Base-by-base conservation (phyloP, 1,140 invertebrate species). In the Pseudomyrmex gracilis region DNA sequence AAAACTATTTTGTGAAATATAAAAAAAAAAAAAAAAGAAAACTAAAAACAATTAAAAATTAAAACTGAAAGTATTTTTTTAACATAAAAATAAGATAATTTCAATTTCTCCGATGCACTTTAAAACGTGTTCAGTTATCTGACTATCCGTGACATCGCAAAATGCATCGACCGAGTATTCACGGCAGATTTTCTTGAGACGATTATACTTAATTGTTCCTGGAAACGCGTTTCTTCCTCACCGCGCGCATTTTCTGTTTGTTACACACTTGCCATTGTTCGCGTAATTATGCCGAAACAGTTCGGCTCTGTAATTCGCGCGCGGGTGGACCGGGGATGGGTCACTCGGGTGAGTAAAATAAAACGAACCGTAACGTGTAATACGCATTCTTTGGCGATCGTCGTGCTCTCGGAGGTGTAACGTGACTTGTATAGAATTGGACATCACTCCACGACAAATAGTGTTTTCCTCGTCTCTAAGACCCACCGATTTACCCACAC, bases 401-500 rank as follows among this genome's bases (percentile, higher is more conserved):
- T 68, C 34, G 2, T 66, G 45, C 64, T 64, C 68, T 45, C 61
- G 34, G 58, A 85, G 84, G 85, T 85, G 87, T 88, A 87, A 89
- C 90, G 85, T 70, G 90, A 89, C 88, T 91, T 82, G 85, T 84
- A 84, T 70, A 70, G 47, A 63, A n/a, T 34, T 43, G 74, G 76
- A 91, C 85, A 84, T 89, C 85, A 89, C 85, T 92, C 61, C 84
- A 89, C 84, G 84, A 87, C 45, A 80, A 91, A 91, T 90, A 90
- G 83, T 87, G 89, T 89, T 34, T 34, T 34, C 74, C 71, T 64
- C 68, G 83, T 87, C 77, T 90, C 90, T 90, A 92, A 92, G 34
- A 34, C 34, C 34, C 85, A 91, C 78, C 89, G 89, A 87, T 90
- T 92, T 91, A 91, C 89, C 84, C 89, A 90, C 90, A 90, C 87